Evolutionary conservation across 2,888 invertebrate species (phyloP).

Genomic region (Caenorhabditis afra): DNA sequence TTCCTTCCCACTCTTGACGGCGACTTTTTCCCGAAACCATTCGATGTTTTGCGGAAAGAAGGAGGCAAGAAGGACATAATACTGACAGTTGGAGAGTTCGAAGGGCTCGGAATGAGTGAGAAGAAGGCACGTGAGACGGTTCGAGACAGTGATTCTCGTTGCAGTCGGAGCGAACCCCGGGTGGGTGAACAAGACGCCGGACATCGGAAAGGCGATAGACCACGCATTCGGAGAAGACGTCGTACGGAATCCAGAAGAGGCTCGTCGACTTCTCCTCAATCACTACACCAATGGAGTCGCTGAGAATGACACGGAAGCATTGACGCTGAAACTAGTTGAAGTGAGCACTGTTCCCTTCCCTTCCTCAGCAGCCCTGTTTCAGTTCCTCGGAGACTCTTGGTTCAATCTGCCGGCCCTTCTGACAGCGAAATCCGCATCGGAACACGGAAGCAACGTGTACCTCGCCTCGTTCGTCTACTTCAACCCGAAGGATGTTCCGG

Average conservation of each 20-base stretch:
- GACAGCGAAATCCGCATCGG: constrained; percentile 48
- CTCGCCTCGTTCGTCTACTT: constrained; percentile 60
- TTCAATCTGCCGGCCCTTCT: constrained; percentile 49
- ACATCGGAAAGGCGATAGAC: too few relatives aligned
- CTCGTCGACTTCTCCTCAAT: constrained; percentile 12
- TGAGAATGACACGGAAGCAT: constrained; percentile 21
- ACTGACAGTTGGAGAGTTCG: constrained; percentile 63
- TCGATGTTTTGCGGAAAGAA: constrained; percentile 60
- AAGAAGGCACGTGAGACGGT: too few relatives aligned
- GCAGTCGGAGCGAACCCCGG: too few relatives aligned
- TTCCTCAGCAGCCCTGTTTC: not conserved
- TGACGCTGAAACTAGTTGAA: constrained; percentile 20
- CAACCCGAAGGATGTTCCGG: constrained; percentile 49
- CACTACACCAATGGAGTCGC: constrained; percentile 40
- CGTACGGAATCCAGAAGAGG: constrained; percentile 13
- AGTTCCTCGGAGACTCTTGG: constrained; percentile 56
- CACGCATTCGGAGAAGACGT: too few relatives aligned
- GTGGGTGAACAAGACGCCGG: too few relatives aligned
- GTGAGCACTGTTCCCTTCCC: not conserved
- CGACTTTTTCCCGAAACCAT: constrained; percentile 68
- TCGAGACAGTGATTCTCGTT: too few relatives aligned
- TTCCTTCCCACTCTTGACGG: constrained; percentile 65
- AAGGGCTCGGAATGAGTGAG: constrained; percentile 55
- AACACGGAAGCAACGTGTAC: constrained; percentile 57
- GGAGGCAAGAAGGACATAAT: constrained; percentile 57